Evolutionary conservation across 2,888 invertebrate species (phyloP), one percentile per base, ranked within the genome.

Genomic region (Drosophila koepferae): DNA sequence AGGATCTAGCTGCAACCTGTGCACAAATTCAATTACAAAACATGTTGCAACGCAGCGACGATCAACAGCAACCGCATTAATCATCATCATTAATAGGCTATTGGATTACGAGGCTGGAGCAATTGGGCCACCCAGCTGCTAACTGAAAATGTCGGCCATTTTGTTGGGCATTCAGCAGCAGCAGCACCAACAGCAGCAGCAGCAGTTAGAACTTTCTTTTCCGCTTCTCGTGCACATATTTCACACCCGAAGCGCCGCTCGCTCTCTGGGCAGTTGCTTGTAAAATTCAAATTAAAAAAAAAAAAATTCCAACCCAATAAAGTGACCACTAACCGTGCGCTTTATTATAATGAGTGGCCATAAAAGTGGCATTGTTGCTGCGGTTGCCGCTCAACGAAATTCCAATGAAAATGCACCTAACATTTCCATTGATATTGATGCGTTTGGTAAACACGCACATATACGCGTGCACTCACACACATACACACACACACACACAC

Each of bases 271-370:
- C 48, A 53, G 18, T 65, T 54, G 82, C 87, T 87, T 84, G 85
- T 89, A 86, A 88, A 90, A 89, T 76, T 83, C 82, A 86, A 87
- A 87, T 83, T 81, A 82, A 82, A 83, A 83, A 88, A 75, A 43
- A 18, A 53, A 5, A 38, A 34, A 60, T 49, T 49, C 23, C 41
- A 53, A 40, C 49, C 18, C 28, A 20, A 46, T 18, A 72, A 69
- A 62, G 77, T 74, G 88, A 80, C 89, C 86, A 87, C 87, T 87
- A 83, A 86, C 89, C 83, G 91, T 85, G 84, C 85, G 85, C 82
- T 91, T 91, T 86, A 91, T 85, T 88, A 87, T 90, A 91, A 91
- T 91, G 91, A 90, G 86, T 80, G 88, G 80, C 77, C 91, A 89
- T 91, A 90, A 90, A 91, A 70, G 82, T 85, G 87, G 73, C 79